Conservation (phyloP, 1,140 invertebrate species). For the Mylabris phalerata region DNA sequence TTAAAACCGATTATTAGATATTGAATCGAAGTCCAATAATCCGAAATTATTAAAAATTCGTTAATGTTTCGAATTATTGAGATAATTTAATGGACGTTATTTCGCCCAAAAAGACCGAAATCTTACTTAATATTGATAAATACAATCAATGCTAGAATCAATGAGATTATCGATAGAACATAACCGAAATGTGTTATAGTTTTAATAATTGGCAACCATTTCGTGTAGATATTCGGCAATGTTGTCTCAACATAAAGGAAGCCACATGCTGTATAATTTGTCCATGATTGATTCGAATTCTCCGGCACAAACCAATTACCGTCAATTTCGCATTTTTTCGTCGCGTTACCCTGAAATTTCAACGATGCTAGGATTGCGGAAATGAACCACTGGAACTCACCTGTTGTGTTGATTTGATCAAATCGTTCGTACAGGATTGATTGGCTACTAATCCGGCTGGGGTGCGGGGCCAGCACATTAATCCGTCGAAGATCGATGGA, state of each 20-base stretch:
- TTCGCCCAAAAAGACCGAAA: constrained; percentile 12
- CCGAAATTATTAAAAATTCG: not conserved
- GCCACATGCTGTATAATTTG: constrained; percentile 52
- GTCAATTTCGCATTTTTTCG: constrained; percentile 48
- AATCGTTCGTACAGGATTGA: constrained; percentile 47
- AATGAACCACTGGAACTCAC: constrained; percentile 30
- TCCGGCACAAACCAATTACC: constrained; percentile 51
- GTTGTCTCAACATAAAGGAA: constrained; percentile 12
- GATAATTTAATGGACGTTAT: not conserved
- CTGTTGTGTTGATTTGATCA: constrained; percentile 44
- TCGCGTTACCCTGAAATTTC: constrained; percentile 47
- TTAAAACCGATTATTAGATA: constrained; percentile 1
- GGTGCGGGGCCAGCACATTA: constrained; percentile 51
- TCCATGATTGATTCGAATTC: constrained; percentile 47
- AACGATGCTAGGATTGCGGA: not conserved
- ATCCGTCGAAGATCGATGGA: constrained; percentile 45
- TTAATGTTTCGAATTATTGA: constrained; percentile 4
- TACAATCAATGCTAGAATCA: constrained; percentile 59
- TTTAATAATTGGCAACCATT: constrained; percentile 55
- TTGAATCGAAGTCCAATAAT: no score
- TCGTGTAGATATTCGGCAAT: constrained; percentile 40
- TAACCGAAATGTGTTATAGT: constrained; percentile 64
- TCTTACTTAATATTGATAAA: constrained; percentile 63
- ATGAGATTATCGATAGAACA: constrained; percentile 56
- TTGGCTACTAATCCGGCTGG: constrained; percentile 40